Evolutionary conservation across 2,113 vertebrate species (phyloP).

Genomic region (Corythornis vintsioides): DNA sequence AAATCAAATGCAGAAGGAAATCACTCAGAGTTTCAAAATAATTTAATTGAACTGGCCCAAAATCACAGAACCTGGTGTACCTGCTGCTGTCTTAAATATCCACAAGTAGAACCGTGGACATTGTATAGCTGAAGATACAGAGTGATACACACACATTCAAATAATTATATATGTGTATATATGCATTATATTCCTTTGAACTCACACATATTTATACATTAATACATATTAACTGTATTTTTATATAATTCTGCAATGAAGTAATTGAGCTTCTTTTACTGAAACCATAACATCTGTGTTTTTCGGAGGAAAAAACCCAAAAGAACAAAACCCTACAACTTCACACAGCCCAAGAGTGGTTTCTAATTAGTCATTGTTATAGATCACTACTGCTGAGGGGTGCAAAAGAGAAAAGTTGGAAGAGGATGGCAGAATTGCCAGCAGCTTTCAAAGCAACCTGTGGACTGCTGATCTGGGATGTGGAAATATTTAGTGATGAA

Average conservation of each 20-base stretch:
- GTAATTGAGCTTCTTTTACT: neutral
- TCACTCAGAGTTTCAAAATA: neutral
- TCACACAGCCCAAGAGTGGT: neutral
- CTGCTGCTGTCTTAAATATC: neutral
- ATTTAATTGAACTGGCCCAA: neutral
- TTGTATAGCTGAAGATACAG: neutral
- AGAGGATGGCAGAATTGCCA: neutral
- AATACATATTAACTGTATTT: neutral
- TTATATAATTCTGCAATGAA: neutral
- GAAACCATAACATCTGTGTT: neutral
- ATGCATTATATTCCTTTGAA: neutral
- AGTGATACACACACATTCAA: neutral
- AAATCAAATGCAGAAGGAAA: neutral
- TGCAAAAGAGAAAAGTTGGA: conserved; percentile 9
- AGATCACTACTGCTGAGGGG: neutral
- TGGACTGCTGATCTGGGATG: neutral
- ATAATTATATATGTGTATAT: neutral
- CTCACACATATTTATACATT: neutral
- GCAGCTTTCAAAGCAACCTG: conserved; percentile 9
- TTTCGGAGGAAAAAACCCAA: neutral
- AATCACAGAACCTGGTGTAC: neutral
- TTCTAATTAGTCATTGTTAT: conserved; percentile 34
- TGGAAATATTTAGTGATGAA: neutral
- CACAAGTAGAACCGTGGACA: neutral
- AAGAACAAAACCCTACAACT: neutral